Conservation (phyloP, 2,797 vertebrate genomes). For the Chelmon rostratus region DNA sequence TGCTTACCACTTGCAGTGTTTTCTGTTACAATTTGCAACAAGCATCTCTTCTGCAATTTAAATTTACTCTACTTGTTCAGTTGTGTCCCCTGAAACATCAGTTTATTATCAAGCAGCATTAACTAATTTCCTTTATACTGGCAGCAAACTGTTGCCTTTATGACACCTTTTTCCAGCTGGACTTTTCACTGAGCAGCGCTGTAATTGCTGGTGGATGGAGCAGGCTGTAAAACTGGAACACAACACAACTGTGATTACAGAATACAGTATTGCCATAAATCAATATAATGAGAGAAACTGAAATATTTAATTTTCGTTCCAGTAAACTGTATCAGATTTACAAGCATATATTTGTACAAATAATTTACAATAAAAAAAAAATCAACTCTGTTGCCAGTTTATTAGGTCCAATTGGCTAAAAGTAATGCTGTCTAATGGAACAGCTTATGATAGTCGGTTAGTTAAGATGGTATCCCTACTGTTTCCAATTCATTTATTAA, state of each 20-base stretch:
- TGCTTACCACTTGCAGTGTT: not conserved
- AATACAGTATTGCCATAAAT: slow-evolving; percentile 4
- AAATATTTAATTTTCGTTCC: not conserved
- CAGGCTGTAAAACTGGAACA: slow-evolving; percentile 3
- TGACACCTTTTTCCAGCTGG: slow-evolving; percentile 16
- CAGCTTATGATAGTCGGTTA: too few species aligned
- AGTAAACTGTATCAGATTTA: not conserved
- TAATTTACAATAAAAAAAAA: too few species aligned
- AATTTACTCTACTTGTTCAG: not conserved
- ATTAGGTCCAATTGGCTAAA: too few species aligned
- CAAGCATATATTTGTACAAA: too few species aligned
- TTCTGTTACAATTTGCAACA: not conserved
- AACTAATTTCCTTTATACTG: slow-evolving; percentile 33
- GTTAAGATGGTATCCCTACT: too few species aligned
- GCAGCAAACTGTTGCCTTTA: slow-evolving; percentile 16
- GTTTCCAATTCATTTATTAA: not conserved
- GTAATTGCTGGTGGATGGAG: slow-evolving; percentile 7
- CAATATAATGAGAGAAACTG: not conserved
- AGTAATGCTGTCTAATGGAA: too few species aligned
- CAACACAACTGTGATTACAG: not conserved
- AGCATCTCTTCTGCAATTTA: slow-evolving; percentile 1
- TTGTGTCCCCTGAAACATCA: slow-evolving; percentile 8
- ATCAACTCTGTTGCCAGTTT: too few species aligned
- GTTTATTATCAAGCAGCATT: slow-evolving; percentile 22
- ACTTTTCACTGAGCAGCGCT: slow-evolving; percentile 5